These are phyloP conservation scores for Aptenodytes forsteri DNA, from an alignment of 2,113 vertebrate genomes.

Conservation along the genomic window DNA sequence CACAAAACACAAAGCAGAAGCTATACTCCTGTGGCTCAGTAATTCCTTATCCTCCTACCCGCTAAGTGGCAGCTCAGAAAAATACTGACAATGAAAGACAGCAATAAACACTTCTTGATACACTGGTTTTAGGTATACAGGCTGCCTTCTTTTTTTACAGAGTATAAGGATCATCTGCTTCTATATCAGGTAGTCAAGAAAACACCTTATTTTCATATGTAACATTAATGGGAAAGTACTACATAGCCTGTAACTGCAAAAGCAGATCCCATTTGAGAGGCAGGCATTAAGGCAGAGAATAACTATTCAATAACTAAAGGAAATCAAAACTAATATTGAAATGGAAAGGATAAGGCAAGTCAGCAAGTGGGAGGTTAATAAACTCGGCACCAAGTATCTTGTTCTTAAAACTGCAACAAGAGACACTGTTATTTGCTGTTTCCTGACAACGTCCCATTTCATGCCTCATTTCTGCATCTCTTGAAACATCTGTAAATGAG, in stretches of 20 bases:
- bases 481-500: background rate
- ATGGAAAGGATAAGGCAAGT: background rate
- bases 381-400: background rate
- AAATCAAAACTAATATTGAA: background rate
- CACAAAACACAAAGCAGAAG: background rate
- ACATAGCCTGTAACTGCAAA: background rate
- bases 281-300: background rate
- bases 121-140: background rate
- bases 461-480: background rate
- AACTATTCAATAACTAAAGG: background rate
- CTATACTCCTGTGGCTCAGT: background rate
- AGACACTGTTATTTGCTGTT: background rate
- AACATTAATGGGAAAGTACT: background rate
- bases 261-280: background rate
- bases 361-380: background rate
- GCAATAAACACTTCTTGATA: background rate
- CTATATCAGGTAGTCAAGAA: background rate
- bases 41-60: background rate
- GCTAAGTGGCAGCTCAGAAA: background rate
- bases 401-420: background rate
- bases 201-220: background rate
- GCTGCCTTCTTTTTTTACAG: background rate
- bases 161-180: background rate
- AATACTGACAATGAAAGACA: background rate
- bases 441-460: background rate